These are phyloP conservation scores for Alcedo quadribrachys DNA, from an alignment of 2,797 vertebrate species.

Conservation along the genomic window DNA sequence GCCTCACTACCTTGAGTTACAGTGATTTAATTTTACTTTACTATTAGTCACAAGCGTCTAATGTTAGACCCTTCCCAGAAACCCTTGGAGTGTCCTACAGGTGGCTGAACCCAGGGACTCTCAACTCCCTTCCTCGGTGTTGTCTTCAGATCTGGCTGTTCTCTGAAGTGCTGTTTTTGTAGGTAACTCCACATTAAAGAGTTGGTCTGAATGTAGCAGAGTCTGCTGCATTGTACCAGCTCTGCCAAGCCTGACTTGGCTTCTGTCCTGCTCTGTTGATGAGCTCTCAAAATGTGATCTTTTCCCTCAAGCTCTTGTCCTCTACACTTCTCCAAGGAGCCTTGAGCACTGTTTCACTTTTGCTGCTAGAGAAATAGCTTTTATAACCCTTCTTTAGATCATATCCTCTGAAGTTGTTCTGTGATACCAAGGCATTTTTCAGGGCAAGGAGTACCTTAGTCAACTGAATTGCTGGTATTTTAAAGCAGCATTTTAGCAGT, in stretches of 20 bases:
- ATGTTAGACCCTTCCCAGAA: background rate
- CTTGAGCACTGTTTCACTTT: background rate
- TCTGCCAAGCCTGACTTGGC: constrained; percentile 15
- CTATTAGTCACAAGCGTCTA: background rate
- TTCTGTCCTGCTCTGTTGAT: constrained; percentile 19
- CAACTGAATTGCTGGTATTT: background rate
- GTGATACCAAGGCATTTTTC: background rate
- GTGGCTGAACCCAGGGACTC: background rate
- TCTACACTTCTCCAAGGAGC: background rate
- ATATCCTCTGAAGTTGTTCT: background rate
- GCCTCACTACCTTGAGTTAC: background rate
- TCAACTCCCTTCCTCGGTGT: background rate
- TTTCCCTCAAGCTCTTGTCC: constrained; percentile 36
- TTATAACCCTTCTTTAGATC: background rate
- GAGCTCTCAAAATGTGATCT: constrained; percentile 10
- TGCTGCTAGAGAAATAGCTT: background rate
- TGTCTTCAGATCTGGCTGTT: background rate
- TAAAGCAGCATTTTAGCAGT: background rate
- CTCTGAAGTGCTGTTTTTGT: background rate
- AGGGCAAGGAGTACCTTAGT: background rate
- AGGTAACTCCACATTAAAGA: background rate
- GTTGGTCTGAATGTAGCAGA: background rate
- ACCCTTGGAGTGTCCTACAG: background rate
- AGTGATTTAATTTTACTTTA: constrained; percentile 45
- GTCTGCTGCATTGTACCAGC: background rate